Conservation (phyloP, 2,888 invertebrate species). For the Hypomecis atomaria region DNA sequence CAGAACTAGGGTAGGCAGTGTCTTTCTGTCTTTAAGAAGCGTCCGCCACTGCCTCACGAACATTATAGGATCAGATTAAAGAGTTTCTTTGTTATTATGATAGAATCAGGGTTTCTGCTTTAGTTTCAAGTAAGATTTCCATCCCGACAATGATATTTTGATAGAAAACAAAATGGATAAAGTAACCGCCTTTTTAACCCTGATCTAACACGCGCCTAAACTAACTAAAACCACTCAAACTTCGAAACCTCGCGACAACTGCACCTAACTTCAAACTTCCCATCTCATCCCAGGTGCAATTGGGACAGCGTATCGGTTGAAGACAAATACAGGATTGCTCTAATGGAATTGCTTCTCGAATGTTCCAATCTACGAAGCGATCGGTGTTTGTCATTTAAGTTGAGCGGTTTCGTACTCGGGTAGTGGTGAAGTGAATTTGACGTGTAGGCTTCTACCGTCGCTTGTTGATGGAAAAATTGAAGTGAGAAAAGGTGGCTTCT, state of each 20-base stretch:
- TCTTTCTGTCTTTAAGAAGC: too few species aligned
- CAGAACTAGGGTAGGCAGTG: too few species aligned
- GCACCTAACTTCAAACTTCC: conserved; percentile 5
- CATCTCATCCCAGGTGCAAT: conserved; percentile 9
- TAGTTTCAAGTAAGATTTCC: too few species aligned
- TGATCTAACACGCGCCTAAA: too few species aligned
- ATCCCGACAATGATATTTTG: too few species aligned
- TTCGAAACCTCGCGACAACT: neutral
- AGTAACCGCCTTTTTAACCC: too few species aligned
- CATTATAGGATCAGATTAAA: too few species aligned
- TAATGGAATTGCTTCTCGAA: conserved; percentile 28
- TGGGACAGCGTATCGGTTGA: conserved; percentile 7
- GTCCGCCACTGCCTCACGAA: too few species aligned
- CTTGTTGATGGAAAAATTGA: neutral
- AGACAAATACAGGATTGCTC: conserved; percentile 20
- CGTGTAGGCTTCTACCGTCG: neutral
- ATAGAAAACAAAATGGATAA: too few species aligned
- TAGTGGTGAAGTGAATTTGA: conserved; percentile 8
- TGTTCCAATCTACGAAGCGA: conserved; percentile 18
- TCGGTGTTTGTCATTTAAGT: conserved; percentile 21
- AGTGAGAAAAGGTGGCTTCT: too few species aligned
- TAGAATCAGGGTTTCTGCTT: too few species aligned
- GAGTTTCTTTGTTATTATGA: too few species aligned
- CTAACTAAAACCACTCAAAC: neutral
- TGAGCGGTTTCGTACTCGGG: conserved; percentile 3